phyloP scores from a whole-genome alignment of 2,113 vertebrate species.

The Thalassarche chlororhynchos region DNA sequence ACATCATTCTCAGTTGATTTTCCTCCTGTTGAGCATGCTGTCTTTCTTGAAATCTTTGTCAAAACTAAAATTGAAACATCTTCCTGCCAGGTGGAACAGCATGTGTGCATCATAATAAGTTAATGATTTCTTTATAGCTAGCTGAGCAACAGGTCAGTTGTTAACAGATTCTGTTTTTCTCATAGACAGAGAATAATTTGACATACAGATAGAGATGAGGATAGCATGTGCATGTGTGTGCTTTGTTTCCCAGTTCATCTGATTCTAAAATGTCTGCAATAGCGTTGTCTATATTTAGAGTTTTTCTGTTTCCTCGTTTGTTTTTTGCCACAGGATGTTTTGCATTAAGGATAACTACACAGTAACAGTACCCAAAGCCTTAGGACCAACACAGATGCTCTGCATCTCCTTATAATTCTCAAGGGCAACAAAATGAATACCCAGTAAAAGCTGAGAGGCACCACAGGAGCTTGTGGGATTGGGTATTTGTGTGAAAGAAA shows the following conservation, averaged over 20 bases:
- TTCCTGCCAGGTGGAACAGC: slow-evolving; percentile 22
- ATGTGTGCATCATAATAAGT: slow-evolving; percentile 2
- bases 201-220: background rate
- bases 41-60: background rate
- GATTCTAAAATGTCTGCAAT: background rate
- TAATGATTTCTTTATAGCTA: slow-evolving; percentile 47
- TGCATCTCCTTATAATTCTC: background rate
- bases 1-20: background rate
- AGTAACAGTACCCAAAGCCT: background rate
- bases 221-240: background rate
- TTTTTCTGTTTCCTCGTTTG: background rate
- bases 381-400: background rate
- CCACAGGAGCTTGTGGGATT: background rate
- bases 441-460: background rate
- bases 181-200: background rate
- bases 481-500: background rate
- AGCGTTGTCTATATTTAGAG: background rate
- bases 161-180: slow-evolving; percentile 8
- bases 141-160: slow-evolving; percentile 18
- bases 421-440: background rate
- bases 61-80: slow-evolving; percentile 11
- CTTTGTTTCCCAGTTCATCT: background rate
- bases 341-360: background rate
- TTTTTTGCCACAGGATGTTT: background rate
- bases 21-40: background rate